These are phyloP conservation scores for Ormyrus rosae DNA, from an alignment of 2,888 invertebrate genomes.

Conservation along the genomic window DNA sequence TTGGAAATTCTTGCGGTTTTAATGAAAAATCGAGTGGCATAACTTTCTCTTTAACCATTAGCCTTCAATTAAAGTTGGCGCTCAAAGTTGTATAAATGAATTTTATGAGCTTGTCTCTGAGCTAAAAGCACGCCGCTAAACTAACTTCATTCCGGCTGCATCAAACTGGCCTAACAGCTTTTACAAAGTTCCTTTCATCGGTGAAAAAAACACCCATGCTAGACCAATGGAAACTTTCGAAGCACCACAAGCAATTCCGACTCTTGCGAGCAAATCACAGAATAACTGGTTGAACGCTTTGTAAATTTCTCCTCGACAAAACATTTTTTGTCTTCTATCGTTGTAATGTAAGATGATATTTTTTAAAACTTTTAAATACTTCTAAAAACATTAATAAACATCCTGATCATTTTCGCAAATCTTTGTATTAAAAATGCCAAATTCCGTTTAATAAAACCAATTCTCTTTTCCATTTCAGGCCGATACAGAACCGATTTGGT, in stretches of 20 bases:
- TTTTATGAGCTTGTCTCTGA: not conserved
- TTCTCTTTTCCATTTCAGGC: conserved; percentile 77
- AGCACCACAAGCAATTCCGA: too few species aligned
- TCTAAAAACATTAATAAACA: too few species aligned
- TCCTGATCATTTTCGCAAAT: too few species aligned
- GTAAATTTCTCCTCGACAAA: too few species aligned
- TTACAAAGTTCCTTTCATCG: conserved; percentile 13
- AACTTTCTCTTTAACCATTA: conserved; percentile 10
- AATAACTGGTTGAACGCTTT: too few species aligned
- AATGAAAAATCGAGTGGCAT: not conserved
- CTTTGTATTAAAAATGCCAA: not conserved
- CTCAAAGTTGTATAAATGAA: conserved; percentile 3
- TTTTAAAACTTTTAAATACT: too few species aligned
- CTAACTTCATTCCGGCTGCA: conserved; percentile 13
- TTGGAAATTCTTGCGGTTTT: not conserved
- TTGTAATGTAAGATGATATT: too few species aligned
- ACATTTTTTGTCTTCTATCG: too few species aligned
- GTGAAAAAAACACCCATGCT: too few species aligned
- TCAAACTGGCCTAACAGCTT: conserved; percentile 1
- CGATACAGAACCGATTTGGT: conserved; percentile 83
- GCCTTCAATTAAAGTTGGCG: conserved; percentile 10
- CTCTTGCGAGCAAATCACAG: too few species aligned
- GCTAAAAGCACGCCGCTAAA: conserved; percentile 1
- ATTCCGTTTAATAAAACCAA: not conserved
- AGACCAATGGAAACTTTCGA: too few species aligned